Conservation (phyloP, 2,888 invertebrate species). For the Lymantria monacha region DNA sequence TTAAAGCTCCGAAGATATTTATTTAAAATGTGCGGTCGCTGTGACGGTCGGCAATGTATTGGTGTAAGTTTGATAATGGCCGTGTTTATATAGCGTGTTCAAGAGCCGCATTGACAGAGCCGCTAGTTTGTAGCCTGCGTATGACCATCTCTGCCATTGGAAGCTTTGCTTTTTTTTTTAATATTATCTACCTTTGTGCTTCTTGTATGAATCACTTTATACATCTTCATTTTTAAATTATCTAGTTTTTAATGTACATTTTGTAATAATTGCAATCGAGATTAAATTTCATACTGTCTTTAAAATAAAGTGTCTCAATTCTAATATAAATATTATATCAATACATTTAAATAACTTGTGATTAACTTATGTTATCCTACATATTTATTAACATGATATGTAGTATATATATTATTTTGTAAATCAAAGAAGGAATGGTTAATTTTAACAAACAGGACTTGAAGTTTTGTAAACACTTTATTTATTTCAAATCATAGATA, state of each 20-base stretch:
- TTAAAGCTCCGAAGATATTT: slow-evolving; percentile 47
- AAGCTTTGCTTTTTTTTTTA: slow-evolving; percentile 40
- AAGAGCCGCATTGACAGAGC: slow-evolving; percentile 53
- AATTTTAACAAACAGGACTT: no score
- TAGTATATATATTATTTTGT: no score
- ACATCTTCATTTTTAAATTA: not conserved
- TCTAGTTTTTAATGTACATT: not conserved
- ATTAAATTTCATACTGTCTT: no score
- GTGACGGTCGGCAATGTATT: slow-evolving; percentile 74
- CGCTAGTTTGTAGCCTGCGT: slow-evolving; percentile 55
- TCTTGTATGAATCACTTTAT: not conserved
- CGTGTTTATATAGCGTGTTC: slow-evolving; percentile 65
- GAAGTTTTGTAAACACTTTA: no score
- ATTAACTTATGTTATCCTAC: no score
- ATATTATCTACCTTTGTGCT: slow-evolving; percentile 22
- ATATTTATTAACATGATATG: no score
- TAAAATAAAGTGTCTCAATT: no score
- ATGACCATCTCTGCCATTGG: slow-evolving; percentile 45
- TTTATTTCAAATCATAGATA: no score
- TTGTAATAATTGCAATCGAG: no score
- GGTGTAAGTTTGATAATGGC: slow-evolving; percentile 63
- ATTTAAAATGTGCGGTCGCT: slow-evolving; percentile 61
- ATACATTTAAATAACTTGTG: no score
- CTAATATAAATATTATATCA: no score
- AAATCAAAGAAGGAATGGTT: no score